A percentile compares a stretch with the other conserved stretches of the same genome.
phyloP scores from a whole-genome alignment of 2,888 invertebrate genomes.

The Proisotoma minuta region DNA sequence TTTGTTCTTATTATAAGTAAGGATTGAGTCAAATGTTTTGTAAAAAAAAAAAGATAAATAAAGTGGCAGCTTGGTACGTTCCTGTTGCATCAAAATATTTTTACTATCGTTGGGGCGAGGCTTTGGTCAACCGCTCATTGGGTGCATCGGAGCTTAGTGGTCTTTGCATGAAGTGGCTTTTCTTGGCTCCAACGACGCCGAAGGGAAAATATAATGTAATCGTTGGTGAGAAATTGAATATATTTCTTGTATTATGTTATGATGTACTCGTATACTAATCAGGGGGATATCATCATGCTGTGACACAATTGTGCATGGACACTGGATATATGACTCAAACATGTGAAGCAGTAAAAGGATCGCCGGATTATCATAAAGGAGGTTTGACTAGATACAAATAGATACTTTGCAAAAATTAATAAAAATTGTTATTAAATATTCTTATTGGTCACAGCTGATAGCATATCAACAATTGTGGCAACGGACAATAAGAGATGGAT shows the following conservation, averaged over 20 bases:
- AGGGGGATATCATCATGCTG: conserved; percentile 8
- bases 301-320: conserved; percentile 16
- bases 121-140: conserved; percentile 15
- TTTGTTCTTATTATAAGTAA: neutral
- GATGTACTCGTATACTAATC: neutral
- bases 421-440: too few species aligned
- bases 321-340: conserved; percentile 14
- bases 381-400: too few species aligned
- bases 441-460: conserved; percentile 10
- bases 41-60: conserved; percentile 4
- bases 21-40: neutral
- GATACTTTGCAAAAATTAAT: too few species aligned
- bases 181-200: conserved; percentile 14
- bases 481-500: conserved; percentile 16
- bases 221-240: neutral
- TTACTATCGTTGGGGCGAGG: conserved; percentile 18
- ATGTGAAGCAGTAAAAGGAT: conserved; percentile 9
- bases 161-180: conserved; percentile 17
- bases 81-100: conserved; percentile 17
- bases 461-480: conserved; percentile 11
- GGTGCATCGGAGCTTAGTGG: neutral
- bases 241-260: neutral
- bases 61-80: conserved; percentile 10
- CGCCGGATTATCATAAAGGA: conserved; percentile 18
- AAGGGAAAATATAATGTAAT: conserved; percentile 14